phyloP scores from a whole-genome alignment of 2,888 invertebrate genomes.

The Helleia helle region DNA sequence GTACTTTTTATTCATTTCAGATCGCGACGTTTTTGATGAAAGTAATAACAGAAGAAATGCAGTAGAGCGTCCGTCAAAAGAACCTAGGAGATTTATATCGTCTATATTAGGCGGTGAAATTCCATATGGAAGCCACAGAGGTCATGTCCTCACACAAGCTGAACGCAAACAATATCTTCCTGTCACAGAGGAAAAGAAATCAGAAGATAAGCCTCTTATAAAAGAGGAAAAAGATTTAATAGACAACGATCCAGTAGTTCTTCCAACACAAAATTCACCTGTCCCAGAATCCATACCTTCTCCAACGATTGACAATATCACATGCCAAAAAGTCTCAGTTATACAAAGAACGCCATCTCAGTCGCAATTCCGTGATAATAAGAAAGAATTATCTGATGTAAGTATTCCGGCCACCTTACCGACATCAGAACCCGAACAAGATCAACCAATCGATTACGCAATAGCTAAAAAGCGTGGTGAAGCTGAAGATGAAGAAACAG shows the following conservation, averaged over 20 bases:
- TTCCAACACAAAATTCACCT: conserved; percentile 64
- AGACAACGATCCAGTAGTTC: conserved; percentile 76
- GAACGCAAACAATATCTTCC: conserved; percentile 86
- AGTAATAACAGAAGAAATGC: conserved; percentile 37
- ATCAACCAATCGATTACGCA: conserved; percentile 91
- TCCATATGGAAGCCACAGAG: conserved; percentile 84
- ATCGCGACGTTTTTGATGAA: conserved; percentile 69
- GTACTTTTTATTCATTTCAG: conserved; percentile 42
- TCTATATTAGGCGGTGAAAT: conserved; percentile 87
- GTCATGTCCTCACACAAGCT: conserved; percentile 85
- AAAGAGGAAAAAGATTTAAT: conserved; percentile 78
- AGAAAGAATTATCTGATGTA: conserved; percentile 63
- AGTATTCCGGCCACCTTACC: conserved; percentile 66
- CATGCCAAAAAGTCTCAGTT: conserved; percentile 82
- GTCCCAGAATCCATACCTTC: conserved; percentile 74
- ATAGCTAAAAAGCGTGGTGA: conserved; percentile 86
- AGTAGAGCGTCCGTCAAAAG: conserved; percentile 54
- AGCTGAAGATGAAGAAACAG: conserved; percentile 79
- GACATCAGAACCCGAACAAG: conserved; percentile 80
- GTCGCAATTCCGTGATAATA: conserved; percentile 59
- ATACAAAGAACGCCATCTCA: conserved; percentile 85
- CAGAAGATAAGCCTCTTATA: conserved; percentile 66
- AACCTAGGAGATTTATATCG: conserved; percentile 80
- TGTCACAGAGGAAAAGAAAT: conserved; percentile 70
- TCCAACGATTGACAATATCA: conserved; percentile 78